phyloP scores from a whole-genome alignment of 1,140 invertebrate genomes.

The Metaphire vulgaris region DNA sequence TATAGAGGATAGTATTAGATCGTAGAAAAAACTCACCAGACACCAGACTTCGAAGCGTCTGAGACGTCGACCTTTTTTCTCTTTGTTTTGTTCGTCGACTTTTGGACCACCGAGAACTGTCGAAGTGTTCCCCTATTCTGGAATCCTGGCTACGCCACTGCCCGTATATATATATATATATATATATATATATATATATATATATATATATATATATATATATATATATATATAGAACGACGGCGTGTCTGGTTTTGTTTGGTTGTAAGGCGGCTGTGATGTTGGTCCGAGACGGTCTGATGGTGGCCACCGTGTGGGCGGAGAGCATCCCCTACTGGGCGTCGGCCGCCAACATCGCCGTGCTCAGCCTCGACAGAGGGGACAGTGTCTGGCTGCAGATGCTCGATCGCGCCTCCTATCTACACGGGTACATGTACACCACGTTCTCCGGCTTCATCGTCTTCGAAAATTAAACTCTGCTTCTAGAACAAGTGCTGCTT shows the following conservation, averaged over 20 bases:
- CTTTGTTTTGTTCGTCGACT: no score
- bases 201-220: background rate
- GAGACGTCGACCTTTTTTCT: no score
- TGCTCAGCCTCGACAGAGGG: slow-evolving; percentile 41
- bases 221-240: background rate
- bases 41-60: no score
- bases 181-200: background rate
- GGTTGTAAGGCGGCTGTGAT: slow-evolving; percentile 45
- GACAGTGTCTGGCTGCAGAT: slow-evolving; percentile 35
- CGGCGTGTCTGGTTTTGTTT: background rate
- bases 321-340: slow-evolving; percentile 50
- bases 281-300: slow-evolving; percentile 39
- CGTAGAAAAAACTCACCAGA: no score
- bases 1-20: no score
- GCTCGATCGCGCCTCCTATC: slow-evolving; percentile 11
- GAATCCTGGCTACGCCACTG: no score
- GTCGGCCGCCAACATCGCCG: slow-evolving; percentile 44
- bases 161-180: background rate
- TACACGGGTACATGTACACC: slow-evolving; percentile 24
- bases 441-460: slow-evolving; percentile 22
- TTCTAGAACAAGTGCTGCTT: background rate
- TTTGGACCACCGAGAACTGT: no score
- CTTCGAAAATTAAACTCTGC: slow-evolving; percentile 8
- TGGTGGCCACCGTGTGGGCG: slow-evolving; percentile 49
- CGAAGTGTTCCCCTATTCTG: no score